Percentiles rank a stretch among this genome's conserved stretches.
phyloP scores from a whole-genome alignment of 1,140 invertebrate species.

The Stegodyphus mimosarum region DNA sequence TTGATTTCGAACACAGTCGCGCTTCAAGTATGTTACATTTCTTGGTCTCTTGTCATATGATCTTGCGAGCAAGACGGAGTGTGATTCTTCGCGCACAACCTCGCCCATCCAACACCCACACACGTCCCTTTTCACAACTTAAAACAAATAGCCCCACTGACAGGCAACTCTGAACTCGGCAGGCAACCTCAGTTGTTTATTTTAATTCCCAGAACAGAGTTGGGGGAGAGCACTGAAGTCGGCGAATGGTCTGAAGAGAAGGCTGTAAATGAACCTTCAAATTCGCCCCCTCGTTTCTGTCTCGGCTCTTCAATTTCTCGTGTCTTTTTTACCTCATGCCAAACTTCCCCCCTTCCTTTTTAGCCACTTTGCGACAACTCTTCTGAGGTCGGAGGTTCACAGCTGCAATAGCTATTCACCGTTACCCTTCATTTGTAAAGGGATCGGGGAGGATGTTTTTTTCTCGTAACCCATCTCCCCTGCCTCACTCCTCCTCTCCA shows the following conservation, averaged over 20 bases:
- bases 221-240: background rate
- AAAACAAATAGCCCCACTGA: conserved; percentile 16
- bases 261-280: conserved; percentile 24
- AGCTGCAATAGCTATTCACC: conserved; percentile 35
- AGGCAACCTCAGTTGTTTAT: conserved; percentile 8
- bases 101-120: background rate
- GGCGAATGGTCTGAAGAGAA: conserved; percentile 6
- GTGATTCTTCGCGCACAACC: background rate
- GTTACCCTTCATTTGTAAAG: conserved; percentile 40
- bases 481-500: too few species aligned
- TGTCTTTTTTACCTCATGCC: background rate
- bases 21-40: too few species aligned
- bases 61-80: background rate
- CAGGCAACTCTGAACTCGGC: background rate
- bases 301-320: conserved; percentile 6
- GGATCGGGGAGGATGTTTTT: background rate
- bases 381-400: conserved; percentile 13
- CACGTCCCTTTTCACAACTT: background rate
- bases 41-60: background rate
- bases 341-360: background rate
- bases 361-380: conserved; percentile 13
- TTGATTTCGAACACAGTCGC: too few species aligned
- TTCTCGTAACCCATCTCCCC: too few species aligned
- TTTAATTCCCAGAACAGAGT: conserved; percentile 8
- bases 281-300: background rate